Conservation (phyloP, 2,113 vertebrate species). For the Tenrec ecaudatus region DNA sequence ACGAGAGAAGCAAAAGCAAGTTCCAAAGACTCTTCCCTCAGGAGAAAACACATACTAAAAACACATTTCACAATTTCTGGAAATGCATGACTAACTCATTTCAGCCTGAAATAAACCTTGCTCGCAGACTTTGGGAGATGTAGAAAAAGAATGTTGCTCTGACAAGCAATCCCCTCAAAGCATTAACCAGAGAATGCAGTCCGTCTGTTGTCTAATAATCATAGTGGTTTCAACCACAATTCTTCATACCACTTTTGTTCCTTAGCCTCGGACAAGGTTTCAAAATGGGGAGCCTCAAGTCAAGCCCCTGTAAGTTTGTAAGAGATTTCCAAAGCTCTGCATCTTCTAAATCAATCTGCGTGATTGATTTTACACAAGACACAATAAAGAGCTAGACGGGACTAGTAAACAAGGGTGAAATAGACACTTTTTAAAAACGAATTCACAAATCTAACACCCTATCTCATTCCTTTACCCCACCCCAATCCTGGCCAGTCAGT, state of each 20-base stretch:
- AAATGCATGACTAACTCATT: background rate
- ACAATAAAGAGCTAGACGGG: too few relatives aligned
- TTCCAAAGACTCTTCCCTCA: background rate
- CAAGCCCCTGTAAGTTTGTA: background rate
- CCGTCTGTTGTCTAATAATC: slow-evolving; percentile 29
- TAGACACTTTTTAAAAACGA: too few relatives aligned
- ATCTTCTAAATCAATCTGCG: too few relatives aligned
- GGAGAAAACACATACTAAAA: slow-evolving; percentile 35
- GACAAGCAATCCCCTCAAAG: background rate
- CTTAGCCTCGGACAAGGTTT: background rate
- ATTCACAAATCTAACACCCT: too few relatives aligned
- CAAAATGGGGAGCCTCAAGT: background rate
- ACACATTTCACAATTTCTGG: background rate
- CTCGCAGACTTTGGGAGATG: background rate
- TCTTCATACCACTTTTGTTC: background rate
- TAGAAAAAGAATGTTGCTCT: background rate
- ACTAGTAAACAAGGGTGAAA: too few relatives aligned
- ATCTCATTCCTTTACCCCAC: too few relatives aligned
- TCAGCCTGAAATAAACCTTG: background rate
- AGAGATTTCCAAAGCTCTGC: too few relatives aligned
- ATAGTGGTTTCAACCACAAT: background rate
- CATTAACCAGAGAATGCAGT: background rate
- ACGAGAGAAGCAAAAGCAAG: slow-evolving; percentile 8
- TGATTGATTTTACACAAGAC: too few relatives aligned
- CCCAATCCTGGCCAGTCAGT: too few relatives aligned